Evolutionary conservation across 2,113 vertebrate genomes (phyloP), one percentile per base, ranked within the genome.

Genomic region (Aplodontia rufa): DNA sequence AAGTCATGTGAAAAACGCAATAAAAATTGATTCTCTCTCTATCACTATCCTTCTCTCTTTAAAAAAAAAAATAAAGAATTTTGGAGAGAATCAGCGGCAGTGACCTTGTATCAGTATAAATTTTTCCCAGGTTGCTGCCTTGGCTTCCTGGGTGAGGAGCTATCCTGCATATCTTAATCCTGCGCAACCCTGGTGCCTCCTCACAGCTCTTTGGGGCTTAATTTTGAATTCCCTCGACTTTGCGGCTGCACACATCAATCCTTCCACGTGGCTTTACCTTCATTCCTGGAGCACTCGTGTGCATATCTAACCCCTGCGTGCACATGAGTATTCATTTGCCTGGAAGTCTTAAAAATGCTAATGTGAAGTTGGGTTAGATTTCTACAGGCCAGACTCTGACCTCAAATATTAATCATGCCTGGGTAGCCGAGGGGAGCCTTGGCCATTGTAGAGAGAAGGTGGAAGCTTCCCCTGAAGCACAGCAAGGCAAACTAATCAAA

Each of bases 341-440:
- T 94, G 90, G 79, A 87, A 95, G 86, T 92, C 91, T 96, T 95
- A 96, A 96, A 95, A 87, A 96, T 96, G 95, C 68, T 90, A 94
- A 96, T 96, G 83, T 71, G 69, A 95, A 95, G 66, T 62, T 58
- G 68, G 78, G 94, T 96, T 96, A 83, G 94, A 91, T 86, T 84
- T 97, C 91, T 37, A 66, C 85, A 80, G 69, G 71, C 82, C 86
- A 72, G 86, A 93, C 37, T 62, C 82, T 95, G 93, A 90, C 96
- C 91, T 97, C 94, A 95, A 88, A 86, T 96, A 93, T 95, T 95
- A 95, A 97, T 93, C 89, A 96, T 9, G 45, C 45, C 64, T 1
- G 12, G 42, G 58, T 30, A 87, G 79, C 83, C 0, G 5, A 89
- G 51, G 80, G 69, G 24, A 91, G 93, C 51, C 16, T 10, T 68